Conservation (phyloP, 2,888 invertebrate genomes). For the Pediacus dermestoides region DNA sequence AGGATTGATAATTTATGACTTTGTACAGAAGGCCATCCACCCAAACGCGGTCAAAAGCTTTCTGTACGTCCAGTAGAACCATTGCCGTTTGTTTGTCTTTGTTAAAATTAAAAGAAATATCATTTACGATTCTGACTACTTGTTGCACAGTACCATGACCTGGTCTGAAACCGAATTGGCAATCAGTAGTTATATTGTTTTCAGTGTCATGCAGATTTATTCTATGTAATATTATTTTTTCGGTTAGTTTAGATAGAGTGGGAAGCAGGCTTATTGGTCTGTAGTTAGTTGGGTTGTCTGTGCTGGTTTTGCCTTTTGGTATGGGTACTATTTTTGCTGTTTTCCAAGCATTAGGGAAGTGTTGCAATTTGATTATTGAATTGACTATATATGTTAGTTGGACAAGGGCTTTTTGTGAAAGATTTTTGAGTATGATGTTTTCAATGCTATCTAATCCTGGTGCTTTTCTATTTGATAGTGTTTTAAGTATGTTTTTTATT, state of each 20-base stretch:
- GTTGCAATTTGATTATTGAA: conserved; percentile 7
- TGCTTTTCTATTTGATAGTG: conserved; percentile 4
- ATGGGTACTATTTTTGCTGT: conserved; percentile 4
- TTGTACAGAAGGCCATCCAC: not conserved
- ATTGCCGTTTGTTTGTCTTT: not conserved
- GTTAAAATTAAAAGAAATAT: not conserved
- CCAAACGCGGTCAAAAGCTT: conserved; percentile 6
- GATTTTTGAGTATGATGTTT: conserved; percentile 6
- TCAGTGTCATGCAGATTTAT: not conserved
- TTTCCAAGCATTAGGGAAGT: conserved; percentile 6
- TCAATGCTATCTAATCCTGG: conserved; percentile 6
- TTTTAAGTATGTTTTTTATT: conserved; percentile 3
- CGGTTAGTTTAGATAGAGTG: conserved; percentile 1
- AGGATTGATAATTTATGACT: not conserved
- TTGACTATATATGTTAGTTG: conserved; percentile 5
- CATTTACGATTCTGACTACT: conserved; percentile 2
- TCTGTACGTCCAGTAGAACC: not conserved
- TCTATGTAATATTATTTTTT: not conserved
- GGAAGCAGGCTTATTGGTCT: conserved; percentile 4
- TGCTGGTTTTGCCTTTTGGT: not conserved
- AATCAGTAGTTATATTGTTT: not conserved
- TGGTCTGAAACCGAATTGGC: conserved; percentile 1
- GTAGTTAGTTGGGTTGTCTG: not conserved
- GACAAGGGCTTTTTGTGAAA: conserved; percentile 4
- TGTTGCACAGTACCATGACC: not conserved